phyloP scores from a whole-genome alignment of 1,140 invertebrate genomes.

The Zophobas morio region DNA sequence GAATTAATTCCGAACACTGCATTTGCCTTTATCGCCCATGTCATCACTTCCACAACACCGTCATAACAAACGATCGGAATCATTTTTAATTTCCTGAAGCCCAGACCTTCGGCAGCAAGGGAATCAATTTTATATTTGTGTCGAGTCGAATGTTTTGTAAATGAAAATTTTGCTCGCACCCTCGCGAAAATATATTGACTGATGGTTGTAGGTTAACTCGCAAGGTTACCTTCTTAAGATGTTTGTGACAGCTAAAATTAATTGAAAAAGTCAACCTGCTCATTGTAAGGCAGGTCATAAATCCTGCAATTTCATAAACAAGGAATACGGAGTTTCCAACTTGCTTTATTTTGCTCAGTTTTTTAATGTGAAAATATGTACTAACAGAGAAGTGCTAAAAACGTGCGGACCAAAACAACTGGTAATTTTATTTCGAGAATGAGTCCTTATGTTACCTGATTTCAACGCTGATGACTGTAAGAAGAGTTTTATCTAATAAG shows the following conservation, averaged over 20 bases:
- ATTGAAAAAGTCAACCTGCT: slow-evolving; percentile 27
- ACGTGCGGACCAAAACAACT: too few species aligned
- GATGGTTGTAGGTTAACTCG: background rate
- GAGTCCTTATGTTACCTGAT: too few species aligned
- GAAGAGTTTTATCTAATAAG: background rate
- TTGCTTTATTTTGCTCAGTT: background rate
- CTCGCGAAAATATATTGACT: too few species aligned
- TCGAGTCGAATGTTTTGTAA: slow-evolving; percentile 9
- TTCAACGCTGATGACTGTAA: background rate
- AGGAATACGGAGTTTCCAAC: background rate
- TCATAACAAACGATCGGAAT: background rate
- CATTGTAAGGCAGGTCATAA: background rate
- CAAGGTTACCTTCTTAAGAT: background rate
- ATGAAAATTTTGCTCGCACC: background rate
- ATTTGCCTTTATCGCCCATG: background rate
- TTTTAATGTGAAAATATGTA: too few species aligned
- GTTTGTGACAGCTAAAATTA: slow-evolving; percentile 34
- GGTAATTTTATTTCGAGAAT: too few species aligned
- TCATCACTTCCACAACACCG: background rate
- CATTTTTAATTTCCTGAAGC: background rate
- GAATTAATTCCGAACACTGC: background rate
- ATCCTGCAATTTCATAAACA: background rate
- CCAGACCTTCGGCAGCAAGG: background rate
- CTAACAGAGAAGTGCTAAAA: too few species aligned
- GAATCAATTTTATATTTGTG: background rate